Evolutionary conservation across 2,113 vertebrate species (phyloP), one percentile per base, ranked within the genome.

Genomic region (Beaufortia kweichowensis): DNA sequence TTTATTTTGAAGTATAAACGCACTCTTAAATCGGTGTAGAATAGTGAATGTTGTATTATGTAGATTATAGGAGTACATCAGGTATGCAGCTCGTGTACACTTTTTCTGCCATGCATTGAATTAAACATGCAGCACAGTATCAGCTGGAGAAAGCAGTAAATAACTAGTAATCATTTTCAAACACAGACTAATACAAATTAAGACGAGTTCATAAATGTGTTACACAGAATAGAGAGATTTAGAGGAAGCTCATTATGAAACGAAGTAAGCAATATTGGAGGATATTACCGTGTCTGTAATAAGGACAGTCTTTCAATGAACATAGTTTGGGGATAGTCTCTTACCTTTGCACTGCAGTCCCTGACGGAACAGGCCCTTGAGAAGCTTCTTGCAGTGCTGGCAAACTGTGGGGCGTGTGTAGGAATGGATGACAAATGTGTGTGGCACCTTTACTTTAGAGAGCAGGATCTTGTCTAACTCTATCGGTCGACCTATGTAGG

Each of bases 361-460:
- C 76, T 96, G 94, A 21, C 94, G 92, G 87, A 96, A 95, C 23
- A 95, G 91, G 1, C 94, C 94, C 67, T 95, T 96, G 66, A 96
- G 93, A 78, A 98, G 94, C 83, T 98, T 98, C 90, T 98, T 99
- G 86, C 97, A 99, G 88, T 95, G 94, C 90, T 98, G 97, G 88
- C 96, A 99, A 69, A 98, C 93, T 0, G 96, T 98, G 80, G 96
- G 97, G 2, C 96, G 90, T 0, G 96, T 97, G 86, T 99, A 98
- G 6, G 97, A 98, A 86, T 99, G 97, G 89, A 99, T 95, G 85
- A 94, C 94, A 26, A 99, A 98, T 0, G 95, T 99, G 87, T 99
- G 96, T 1, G 97, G 96, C 79, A 99, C 96, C 91, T 99, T 99
- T 60, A 99, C 96, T 85, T 97, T 98, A 6, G 95, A 94, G 84